Evolutionary conservation across 2,888 invertebrate species (phyloP).

Genomic region (Cheilosia scutellata): DNA sequence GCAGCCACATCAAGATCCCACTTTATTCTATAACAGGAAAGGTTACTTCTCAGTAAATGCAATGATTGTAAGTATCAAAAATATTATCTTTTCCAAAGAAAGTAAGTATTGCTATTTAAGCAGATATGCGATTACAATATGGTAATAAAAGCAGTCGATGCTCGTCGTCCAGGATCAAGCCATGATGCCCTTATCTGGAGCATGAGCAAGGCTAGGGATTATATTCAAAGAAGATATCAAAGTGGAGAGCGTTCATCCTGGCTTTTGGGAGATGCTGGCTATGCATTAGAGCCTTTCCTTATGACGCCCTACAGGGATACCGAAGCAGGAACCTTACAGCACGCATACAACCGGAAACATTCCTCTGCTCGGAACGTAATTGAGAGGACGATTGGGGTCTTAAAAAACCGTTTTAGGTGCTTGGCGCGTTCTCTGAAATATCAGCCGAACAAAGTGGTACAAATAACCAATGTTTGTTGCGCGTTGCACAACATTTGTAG

Average conservation of each 20-base stretch:
- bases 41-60: slow-evolving; percentile 17
- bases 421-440: no score
- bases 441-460: slow-evolving; percentile 9
- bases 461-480: slow-evolving; percentile 33
- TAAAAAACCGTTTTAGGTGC: no score
- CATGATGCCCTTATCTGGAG: slow-evolving; percentile 29
- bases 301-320: slow-evolving; percentile 16
- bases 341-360: slow-evolving; percentile 13
- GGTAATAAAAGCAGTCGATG: slow-evolving; percentile 25
- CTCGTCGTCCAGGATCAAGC: slow-evolving; percentile 32
- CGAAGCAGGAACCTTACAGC: neutral
- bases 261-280: slow-evolving; percentile 39
- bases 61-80: slow-evolving; percentile 21
- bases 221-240: slow-evolving; percentile 36
- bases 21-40: slow-evolving; percentile 27
- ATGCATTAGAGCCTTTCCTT: slow-evolving; percentile 24
- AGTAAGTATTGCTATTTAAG: neutral
- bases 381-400: slow-evolving; percentile 8
- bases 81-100: neutral
- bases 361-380: slow-evolving; percentile 15
- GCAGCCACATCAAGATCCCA: slow-evolving; percentile 33
- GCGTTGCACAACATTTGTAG: slow-evolving; percentile 22
- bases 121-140: slow-evolving; percentile 24
- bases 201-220: slow-evolving; percentile 27
- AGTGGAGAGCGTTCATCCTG: slow-evolving; percentile 24